Evolutionary conservation across 1,140 invertebrate genomes (phyloP).

Genomic region (Trachymyrmex septentrionalis): DNA sequence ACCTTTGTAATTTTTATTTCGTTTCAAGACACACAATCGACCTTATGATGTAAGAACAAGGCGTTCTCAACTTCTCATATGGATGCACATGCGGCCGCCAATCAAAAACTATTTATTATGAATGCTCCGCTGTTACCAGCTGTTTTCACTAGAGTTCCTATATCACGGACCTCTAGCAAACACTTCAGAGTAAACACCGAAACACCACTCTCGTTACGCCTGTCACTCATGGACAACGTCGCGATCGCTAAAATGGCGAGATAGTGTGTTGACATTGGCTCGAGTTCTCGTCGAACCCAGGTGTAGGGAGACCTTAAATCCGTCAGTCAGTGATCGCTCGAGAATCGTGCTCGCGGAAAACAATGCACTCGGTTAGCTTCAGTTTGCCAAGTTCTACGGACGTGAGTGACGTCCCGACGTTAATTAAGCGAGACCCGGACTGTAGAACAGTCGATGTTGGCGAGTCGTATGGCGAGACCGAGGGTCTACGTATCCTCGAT

Average conservation of each 20-base stretch:
- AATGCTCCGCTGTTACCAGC: not conserved
- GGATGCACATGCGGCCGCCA: not conserved
- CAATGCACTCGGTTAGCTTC: slow-evolving; percentile 58
- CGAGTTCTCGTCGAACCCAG: slow-evolving; percentile 24
- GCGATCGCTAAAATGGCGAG: slow-evolving; percentile 61
- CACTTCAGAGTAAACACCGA: no score
- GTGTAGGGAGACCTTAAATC: slow-evolving; percentile 61
- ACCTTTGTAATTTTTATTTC: no score
- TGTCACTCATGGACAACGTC: not conserved
- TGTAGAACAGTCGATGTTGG: slow-evolving; percentile 65
- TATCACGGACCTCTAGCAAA: no score
- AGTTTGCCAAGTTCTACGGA: slow-evolving; percentile 27
- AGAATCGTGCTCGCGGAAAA: slow-evolving; percentile 18
- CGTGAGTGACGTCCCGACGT: not conserved
- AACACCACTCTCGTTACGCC: not conserved
- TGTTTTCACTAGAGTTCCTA: not conserved
- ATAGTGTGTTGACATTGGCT: slow-evolving; percentile 51
- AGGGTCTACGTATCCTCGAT: slow-evolving; percentile 77
- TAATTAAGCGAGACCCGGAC: slow-evolving; percentile 35
- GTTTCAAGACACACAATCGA: no score
- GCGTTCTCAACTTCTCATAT: not conserved
- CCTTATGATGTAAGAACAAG: not conserved
- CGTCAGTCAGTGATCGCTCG: not conserved
- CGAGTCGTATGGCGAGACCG: slow-evolving; percentile 71
- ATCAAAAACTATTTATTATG: not conserved